A percentile compares a stretch with the other conserved stretches of the same genome.
These are phyloP conservation scores for Bursaphelenchus okinawaensis DNA, from an alignment of 2,888 invertebrate genomes.

Conservation along the genomic window DNA sequence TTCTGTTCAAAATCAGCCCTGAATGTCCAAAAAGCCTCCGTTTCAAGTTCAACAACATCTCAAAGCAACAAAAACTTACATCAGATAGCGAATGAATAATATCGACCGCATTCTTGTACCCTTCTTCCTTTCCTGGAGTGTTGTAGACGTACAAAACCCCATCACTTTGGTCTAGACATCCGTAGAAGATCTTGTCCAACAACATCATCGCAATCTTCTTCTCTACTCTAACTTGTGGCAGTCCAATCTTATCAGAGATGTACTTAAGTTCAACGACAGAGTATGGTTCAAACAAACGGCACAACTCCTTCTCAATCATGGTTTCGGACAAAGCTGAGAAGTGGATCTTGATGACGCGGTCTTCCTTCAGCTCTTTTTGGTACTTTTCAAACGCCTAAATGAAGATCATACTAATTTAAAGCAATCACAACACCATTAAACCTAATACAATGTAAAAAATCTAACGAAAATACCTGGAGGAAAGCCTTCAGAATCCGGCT, in stretches of 20 bases:
- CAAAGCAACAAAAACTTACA: constrained; percentile 63
- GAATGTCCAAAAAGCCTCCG: too few species aligned
- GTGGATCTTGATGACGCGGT: constrained; percentile 90
- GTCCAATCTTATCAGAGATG: constrained; percentile 31
- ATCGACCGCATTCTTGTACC: constrained; percentile 91
- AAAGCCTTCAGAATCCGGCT: constrained; percentile 94
- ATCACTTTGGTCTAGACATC: constrained; percentile 84
- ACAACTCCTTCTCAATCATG: constrained; percentile 95
- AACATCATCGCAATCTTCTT: constrained; percentile 99
- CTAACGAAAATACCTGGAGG: constrained; percentile 25
- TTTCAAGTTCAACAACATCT: too few species aligned
- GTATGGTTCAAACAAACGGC: constrained; percentile 94
- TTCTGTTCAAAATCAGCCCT: too few species aligned
- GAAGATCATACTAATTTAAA: too few species aligned
- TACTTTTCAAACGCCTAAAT: constrained; percentile 75
- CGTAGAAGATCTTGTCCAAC: constrained; percentile 82
- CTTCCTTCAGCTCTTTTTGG: constrained; percentile 71
- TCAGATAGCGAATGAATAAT: constrained; percentile 98
- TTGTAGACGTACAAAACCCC: constrained; percentile 96
- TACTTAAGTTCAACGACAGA: constrained; percentile 72
- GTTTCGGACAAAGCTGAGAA: constrained; percentile 90
- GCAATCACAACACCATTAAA: neutral
- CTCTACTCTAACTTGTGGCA: constrained; percentile 76
- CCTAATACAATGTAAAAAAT: neutral
- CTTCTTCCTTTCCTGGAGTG: constrained; percentile 85